Base-by-base conservation (phyloP, 1,140 invertebrate genomes). In the Limonius californicus region DNA sequence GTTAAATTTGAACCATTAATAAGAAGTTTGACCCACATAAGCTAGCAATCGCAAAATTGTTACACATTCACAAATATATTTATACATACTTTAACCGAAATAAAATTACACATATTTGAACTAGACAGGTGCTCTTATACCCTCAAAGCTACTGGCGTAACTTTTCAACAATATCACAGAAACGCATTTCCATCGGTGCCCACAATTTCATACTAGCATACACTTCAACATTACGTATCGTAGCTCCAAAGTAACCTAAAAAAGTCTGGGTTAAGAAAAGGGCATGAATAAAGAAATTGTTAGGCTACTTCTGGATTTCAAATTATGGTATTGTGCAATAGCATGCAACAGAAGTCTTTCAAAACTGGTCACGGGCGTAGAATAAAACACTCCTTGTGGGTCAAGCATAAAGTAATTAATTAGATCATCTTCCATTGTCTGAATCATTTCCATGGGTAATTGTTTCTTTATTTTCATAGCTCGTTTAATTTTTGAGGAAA, bases 301-400 rank as follows among this genome's bases (percentile, higher is more conserved):
- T 27, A 27, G 9, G 3, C 23, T 67, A 74, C 70, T 69, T 59
- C 67, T 54, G 43, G 70, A 72, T 50, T 69, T 27, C 43, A 74
- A 62, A 30, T 62, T 63, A 54, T 74, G 70, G 61, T 71, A 73
- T 57, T 70, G 68, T 50, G 73, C 73, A 65, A 73, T 64, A 11
- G 68, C 70, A 67, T 70, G 72, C 18, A 73, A 57, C 21, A 74
- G 60, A 39, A 74, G 64, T 60, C 71, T 61, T 43, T 74, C 71
- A 65, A 71, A 74, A 65, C 65, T 69, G 20, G 65, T 71, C 9
- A 59, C 23, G n/a, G 72, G 69, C 18, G 15, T 57, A 53, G 70
- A 66, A 16, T 67, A 43, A 62, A 68, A 72, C 20, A 55, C 57
- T 39, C 61, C 56, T 42, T 65, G 15, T 56, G 71, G 70, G n/a